Evolutionary conservation across 1,140 invertebrate species (phyloP).

Genomic region (Solenopsis fugax): DNA sequence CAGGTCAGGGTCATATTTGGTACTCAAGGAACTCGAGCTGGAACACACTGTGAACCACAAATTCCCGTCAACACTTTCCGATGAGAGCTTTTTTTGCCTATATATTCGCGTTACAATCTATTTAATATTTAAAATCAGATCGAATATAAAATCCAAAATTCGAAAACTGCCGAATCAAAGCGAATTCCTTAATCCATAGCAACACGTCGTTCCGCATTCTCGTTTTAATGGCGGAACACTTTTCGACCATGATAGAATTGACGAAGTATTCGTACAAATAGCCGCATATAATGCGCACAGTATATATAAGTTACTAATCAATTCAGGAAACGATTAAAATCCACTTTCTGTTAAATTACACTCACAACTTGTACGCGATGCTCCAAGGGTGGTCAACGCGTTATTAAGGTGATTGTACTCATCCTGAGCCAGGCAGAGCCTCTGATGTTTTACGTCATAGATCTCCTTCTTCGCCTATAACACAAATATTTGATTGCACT

Average conservation of each 20-base stretch:
- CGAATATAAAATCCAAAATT: background rate
- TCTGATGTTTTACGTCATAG: conserved; percentile 97
- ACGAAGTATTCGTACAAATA: background rate
- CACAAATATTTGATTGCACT: conserved; percentile 71
- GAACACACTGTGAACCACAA: conserved; percentile 92
- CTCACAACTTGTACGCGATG: conserved; percentile 95
- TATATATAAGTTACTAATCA: background rate
- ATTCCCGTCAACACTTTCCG: conserved; percentile 38
- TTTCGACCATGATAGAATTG: background rate
- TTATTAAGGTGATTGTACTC: conserved; percentile 98
- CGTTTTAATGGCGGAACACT: background rate
- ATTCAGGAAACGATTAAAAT: background rate
- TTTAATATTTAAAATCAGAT: background rate
- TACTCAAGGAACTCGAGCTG: conserved; percentile 94
- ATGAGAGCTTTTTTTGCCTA: background rate
- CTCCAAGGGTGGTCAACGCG: conserved; percentile 93
- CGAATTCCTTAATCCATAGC: background rate
- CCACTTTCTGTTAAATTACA: conserved; percentile 78
- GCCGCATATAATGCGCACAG: background rate
- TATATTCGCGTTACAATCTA: background rate
- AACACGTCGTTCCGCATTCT: background rate
- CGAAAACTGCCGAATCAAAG: background rate
- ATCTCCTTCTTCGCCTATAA: conserved; percentile 98
- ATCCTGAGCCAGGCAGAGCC: conserved; percentile 96
- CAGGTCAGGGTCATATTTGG: conserved; percentile 97